phyloP scores from a whole-genome alignment of 2,888 invertebrate genomes.

The Lepidocyrtinus sp. region DNA sequence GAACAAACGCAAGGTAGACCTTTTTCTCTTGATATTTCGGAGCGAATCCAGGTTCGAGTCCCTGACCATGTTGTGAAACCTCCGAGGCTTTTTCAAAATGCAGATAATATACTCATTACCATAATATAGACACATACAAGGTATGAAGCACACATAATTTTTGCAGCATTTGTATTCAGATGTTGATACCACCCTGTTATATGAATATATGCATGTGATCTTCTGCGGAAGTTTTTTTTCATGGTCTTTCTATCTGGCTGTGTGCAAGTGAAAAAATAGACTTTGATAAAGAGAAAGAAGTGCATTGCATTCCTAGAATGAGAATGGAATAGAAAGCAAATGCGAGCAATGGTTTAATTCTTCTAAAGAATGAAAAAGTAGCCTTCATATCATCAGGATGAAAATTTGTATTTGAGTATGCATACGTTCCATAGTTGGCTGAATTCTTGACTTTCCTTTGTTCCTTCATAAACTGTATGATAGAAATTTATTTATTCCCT shows the following conservation, averaged over 20 bases:
- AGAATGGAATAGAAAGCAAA: background rate
- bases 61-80: slow-evolving; percentile 1
- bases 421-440: background rate
- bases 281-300: background rate
- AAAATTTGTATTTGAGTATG: background rate
- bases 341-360: background rate
- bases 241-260: background rate
- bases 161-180: background rate
- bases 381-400: background rate
- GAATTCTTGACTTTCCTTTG: background rate
- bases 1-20: too few species aligned
- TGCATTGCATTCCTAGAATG: background rate
- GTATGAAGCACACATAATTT: background rate
- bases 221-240: background rate
- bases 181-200: background rate
- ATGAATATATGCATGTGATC: background rate
- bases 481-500: background rate
- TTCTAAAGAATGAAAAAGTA: background rate
- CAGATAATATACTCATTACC: slow-evolving; percentile 26
- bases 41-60: slow-evolving; percentile 7
- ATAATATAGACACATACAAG: slow-evolving; percentile 1
- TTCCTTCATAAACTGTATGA: background rate
- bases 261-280: background rate
- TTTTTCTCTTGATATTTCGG: background rate
- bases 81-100: background rate